Evolutionary conservation across 2,113 vertebrate species (phyloP).

Genomic region (Mormyrus lacerda): DNA sequence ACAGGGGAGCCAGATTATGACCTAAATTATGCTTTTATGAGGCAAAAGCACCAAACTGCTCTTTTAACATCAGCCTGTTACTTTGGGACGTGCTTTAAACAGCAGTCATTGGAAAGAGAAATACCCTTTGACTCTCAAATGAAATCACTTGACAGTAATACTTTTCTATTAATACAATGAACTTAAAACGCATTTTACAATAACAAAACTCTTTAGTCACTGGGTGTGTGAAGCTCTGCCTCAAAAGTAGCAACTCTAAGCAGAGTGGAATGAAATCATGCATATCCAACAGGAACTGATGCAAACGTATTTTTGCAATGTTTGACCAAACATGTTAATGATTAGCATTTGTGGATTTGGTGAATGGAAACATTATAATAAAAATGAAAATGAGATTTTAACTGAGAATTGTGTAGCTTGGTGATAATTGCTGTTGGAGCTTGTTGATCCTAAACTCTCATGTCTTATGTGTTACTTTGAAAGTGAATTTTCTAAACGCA

Average conservation of each 20-base stretch:
- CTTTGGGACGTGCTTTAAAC: slow-evolving; percentile 8
- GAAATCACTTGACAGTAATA: background rate
- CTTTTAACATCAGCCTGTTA: background rate
- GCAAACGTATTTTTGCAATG: slow-evolving; percentile 16
- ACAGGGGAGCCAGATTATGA: no score
- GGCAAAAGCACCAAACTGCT: background rate
- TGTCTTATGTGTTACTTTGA: background rate
- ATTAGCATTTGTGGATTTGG: background rate
- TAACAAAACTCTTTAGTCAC: background rate
- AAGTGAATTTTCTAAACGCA: background rate
- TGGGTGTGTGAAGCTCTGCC: slow-evolving; percentile 25
- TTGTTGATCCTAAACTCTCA: background rate
- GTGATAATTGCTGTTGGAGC: background rate
- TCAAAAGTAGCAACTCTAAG: slow-evolving; percentile 34
- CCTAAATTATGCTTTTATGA: background rate
- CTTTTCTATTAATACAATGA: background rate
- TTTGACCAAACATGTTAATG: slow-evolving; percentile 11
- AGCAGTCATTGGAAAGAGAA: background rate
- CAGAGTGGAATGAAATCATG: background rate
- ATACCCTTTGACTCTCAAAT: background rate
- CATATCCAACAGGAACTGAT: slow-evolving; percentile 23
- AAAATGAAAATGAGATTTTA: background rate
- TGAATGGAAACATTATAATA: background rate
- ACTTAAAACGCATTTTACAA: background rate
- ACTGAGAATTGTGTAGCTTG: background rate